A percentile compares a stretch with the other conserved stretches of the same genome.
Evolutionary conservation across 2,797 vertebrate genomes (phyloP).

Genomic region (Rhabdophis nuchalis): DNA sequence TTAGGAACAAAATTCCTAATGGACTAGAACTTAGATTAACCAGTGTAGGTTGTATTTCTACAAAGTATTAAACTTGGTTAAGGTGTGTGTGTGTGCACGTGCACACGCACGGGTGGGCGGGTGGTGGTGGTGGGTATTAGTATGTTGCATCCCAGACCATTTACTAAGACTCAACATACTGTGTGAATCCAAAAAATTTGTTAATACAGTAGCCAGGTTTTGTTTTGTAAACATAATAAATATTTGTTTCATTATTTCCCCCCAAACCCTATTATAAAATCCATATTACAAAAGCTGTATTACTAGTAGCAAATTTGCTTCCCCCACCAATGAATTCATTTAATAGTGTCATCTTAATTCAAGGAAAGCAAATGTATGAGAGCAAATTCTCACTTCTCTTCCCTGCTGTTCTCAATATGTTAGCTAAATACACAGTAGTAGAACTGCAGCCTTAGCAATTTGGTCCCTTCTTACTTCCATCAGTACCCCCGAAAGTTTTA

Average conservation of each 20-base stretch:
- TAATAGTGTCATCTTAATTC: slow-evolving; percentile 12
- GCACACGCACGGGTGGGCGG: fast-evolving
- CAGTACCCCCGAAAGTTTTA: slow-evolving; percentile 31
- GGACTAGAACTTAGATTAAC: not conserved
- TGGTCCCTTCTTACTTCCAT: not conserved
- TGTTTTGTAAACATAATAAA: not conserved
- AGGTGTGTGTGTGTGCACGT: no score
- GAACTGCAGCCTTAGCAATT: not conserved
- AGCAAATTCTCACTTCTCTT: slow-evolving; percentile 1
- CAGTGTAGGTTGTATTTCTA: not conserved
- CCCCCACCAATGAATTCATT: not conserved
- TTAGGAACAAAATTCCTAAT: not conserved
- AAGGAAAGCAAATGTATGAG: slow-evolving; percentile 18
- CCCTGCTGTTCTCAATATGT: slow-evolving; percentile 29
- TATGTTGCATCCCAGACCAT: not conserved
- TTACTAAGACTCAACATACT: not conserved
- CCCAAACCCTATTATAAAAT: not conserved
- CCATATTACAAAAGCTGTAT: no score
- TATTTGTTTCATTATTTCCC: not conserved
- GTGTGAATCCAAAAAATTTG: not conserved
- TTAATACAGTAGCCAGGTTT: not conserved
- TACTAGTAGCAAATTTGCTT: not conserved
- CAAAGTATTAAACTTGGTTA: not conserved
- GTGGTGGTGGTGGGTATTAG: no score
- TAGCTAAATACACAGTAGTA: slow-evolving; percentile 35